phyloP scores from a whole-genome alignment of 2,888 invertebrate species.

The Perizoma flavofasciatum region DNA sequence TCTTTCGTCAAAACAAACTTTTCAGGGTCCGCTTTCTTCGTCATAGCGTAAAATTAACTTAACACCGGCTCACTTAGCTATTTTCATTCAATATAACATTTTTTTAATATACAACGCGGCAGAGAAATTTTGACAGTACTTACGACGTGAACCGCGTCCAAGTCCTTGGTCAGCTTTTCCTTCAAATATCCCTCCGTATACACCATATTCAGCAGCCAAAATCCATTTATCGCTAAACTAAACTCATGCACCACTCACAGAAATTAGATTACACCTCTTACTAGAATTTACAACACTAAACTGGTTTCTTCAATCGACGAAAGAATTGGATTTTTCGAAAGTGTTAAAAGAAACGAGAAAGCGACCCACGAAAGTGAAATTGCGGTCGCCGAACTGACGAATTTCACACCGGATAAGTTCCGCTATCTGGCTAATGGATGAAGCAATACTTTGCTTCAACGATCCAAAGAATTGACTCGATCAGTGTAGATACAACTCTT shows the following conservation, averaged over 20 bases:
- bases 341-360: conserved; percentile 66
- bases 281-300: conserved; percentile 54
- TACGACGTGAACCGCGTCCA: conserved; percentile 88
- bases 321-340: conserved; percentile 67
- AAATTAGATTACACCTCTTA: conserved; percentile 55
- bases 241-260: conserved; percentile 58
- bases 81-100: conserved; percentile 54
- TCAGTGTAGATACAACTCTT: not conserved
- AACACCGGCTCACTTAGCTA: conserved; percentile 29
- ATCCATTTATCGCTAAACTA: conserved; percentile 57
- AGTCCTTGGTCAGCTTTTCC: conserved; percentile 86
- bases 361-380: conserved; percentile 72
- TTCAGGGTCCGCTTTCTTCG: conserved; percentile 66
- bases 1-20: conserved; percentile 73
- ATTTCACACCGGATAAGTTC: conserved; percentile 65
- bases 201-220: conserved; percentile 82
- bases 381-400: conserved; percentile 69
- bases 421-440: conserved; percentile 35
- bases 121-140: conserved; percentile 81
- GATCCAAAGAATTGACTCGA: not conserved
- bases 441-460: conserved; percentile 36
- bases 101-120: conserved; percentile 53
- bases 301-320: conserved; percentile 54
- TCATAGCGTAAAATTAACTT: conserved; percentile 55
- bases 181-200: conserved; percentile 86